phyloP scores from a whole-genome alignment of 1,140 invertebrate genomes.

The Drosophila serrata region DNA sequence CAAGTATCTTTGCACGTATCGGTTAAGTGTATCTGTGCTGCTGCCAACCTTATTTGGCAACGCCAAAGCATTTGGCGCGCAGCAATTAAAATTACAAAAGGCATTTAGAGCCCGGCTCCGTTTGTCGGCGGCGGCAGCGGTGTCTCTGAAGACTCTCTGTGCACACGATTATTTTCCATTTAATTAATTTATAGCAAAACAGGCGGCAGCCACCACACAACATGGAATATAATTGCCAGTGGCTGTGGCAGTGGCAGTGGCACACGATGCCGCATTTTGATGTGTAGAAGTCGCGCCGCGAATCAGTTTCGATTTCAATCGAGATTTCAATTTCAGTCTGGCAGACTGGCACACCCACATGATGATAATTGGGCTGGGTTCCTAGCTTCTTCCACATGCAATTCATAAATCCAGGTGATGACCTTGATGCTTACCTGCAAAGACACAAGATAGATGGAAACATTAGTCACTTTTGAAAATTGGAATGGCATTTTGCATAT shows the following conservation, averaged over 20 bases:
- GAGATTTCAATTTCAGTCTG: constrained; percentile 52
- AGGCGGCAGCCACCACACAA: constrained; percentile 10
- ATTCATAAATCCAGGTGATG: constrained; percentile 24
- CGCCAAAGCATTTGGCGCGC: constrained; percentile 63
- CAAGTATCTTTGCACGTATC: neutral
- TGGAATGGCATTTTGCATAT: constrained; percentile 31
- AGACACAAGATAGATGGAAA: constrained; percentile 29
- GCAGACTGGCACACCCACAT: constrained; percentile 62
- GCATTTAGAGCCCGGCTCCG: constrained; percentile 71
- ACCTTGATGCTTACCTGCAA: constrained; percentile 73
- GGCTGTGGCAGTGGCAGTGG: constrained; percentile 49
- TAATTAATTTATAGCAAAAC: constrained; percentile 77
- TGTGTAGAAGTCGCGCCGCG: constrained; percentile 29
- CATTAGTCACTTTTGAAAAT: constrained; percentile 50
- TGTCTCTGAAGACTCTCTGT: constrained; percentile 65
- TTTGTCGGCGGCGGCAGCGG: constrained; percentile 65
- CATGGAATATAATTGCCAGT: constrained; percentile 70
- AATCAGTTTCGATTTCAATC: constrained; percentile 42
- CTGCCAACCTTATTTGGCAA: constrained; percentile 62
- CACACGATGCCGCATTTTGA: constrained; percentile 70
- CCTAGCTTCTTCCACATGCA: constrained; percentile 26
- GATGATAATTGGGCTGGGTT: constrained; percentile 62
- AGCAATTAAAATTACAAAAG: constrained; percentile 81
- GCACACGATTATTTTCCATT: constrained; percentile 79
- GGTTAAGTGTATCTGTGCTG: constrained; percentile 8